Evolutionary conservation across 2,888 invertebrate genomes (phyloP).

Genomic region (Cataglyphis cursor): DNA sequence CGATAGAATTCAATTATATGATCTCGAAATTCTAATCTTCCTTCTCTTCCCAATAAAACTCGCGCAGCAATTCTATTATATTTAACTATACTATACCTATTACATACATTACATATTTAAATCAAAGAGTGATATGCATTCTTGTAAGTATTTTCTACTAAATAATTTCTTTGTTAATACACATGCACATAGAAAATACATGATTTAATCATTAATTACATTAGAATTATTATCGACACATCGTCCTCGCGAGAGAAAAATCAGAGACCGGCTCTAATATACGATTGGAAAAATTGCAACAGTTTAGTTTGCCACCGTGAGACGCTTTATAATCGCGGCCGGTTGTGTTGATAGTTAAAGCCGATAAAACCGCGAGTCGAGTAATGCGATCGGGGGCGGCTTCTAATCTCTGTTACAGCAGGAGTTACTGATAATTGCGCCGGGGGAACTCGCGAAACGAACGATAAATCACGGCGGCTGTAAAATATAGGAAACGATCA

Average conservation of each 20-base stretch:
- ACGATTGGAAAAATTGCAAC: constrained; percentile 29
- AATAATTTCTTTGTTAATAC: neutral
- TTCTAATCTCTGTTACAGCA: constrained; percentile 74
- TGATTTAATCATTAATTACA: constrained; percentile 7
- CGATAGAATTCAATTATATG: constrained; percentile 30
- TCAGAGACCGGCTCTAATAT: neutral
- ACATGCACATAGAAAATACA: neutral
- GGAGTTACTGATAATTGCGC: constrained; percentile 77
- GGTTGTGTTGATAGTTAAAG: constrained; percentile 64
- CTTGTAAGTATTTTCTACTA: neutral
- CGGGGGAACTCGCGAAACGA: constrained; percentile 74
- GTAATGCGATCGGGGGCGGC: constrained; percentile 62
- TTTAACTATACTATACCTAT: neutral
- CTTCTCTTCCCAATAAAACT: neutral
- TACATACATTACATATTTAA: neutral
- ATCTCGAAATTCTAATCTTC: neutral
- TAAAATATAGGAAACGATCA: constrained; percentile 82
- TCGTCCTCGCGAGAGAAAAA: neutral
- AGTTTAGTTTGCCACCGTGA: constrained; percentile 27
- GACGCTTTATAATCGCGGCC: constrained; percentile 63
- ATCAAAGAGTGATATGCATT: neutral
- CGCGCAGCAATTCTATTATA: neutral
- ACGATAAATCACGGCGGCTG: constrained; percentile 79
- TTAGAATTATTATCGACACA: neutral
- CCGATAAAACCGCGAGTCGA: constrained; percentile 69